Evolutionary conservation across 2,113 vertebrate species (phyloP), one percentile per base, ranked within the genome.

Genomic region (Typhlomys cinereus): DNA sequence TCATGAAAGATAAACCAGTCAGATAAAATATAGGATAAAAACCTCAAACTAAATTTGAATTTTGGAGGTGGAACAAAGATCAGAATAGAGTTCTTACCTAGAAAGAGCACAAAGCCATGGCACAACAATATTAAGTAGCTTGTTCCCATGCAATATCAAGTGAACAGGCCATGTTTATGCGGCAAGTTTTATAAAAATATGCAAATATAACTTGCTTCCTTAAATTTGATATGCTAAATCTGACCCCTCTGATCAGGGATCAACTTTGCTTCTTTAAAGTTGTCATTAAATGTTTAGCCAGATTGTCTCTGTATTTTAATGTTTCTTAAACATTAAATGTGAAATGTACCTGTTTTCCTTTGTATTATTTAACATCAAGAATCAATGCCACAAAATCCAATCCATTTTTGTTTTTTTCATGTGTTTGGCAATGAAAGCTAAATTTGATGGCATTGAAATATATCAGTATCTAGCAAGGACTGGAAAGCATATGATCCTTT

Each of bases 171-270:
- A 76, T 41, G 5, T 41, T 82, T 59, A 39, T 71, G 59, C 4
- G 17, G 88, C 70, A 74, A 78, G 3, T 79, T 41, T 50, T 89
- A 86, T 50, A 85, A 48, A 13, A 78, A n/a, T 81, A 87, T 92
- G 66, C 6, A 85, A 17, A 57, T 69, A 23, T 64, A 69, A 84
- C 34, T 87, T 29, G 15, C 64, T 2, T 4, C 13, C 29, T 85
- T 69, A 85, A 69, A n/a, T 94, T 85, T 89, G 76, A n/a, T 76
- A 91, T 62, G 27, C 34, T 86, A 57, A 81, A 52, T 74, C 41
- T 89, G 67, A 23, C 18, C 61, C 74, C 39, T 76, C 5, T 83
- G 52, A 81, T 78, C 34, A 21, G 18, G 7, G 36, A 57, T n/a
- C 1, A 54, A 85, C 17, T 52, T 76, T 73, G 8, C 31, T 57